A percentile compares a stretch with the other conserved stretches of the same genome.
Conservation (phyloP, 2,888 invertebrate species). For the Dicycla oo region DNA sequence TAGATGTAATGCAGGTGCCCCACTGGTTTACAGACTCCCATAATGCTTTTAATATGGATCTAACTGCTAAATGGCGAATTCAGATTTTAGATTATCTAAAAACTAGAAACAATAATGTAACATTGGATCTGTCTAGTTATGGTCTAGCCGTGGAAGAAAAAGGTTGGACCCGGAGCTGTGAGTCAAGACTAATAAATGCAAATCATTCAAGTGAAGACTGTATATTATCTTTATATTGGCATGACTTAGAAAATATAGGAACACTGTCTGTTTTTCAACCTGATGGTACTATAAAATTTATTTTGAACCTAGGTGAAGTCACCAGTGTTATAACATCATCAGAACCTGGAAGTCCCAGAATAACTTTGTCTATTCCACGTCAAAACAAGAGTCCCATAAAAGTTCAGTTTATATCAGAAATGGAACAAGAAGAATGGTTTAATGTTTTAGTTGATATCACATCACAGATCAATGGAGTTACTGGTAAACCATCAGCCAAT, state of each 20-base stretch:
- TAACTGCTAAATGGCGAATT: constrained; percentile 94
- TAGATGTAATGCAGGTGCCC: constrained; percentile 93
- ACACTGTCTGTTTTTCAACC: constrained; percentile 94
- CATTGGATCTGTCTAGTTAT: constrained; percentile 91
- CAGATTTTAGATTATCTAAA: constrained; percentile 93
- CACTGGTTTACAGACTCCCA: constrained; percentile 94
- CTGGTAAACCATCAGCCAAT: constrained; percentile 92
- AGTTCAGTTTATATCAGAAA: constrained; percentile 95
- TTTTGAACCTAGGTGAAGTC: constrained; percentile 93
- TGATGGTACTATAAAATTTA: constrained; percentile 94
- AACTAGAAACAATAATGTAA: constrained; percentile 86
- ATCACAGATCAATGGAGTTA: constrained; percentile 93
- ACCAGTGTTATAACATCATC: constrained; percentile 94
- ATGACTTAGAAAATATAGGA: constrained; percentile 93
- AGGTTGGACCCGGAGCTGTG: constrained; percentile 96
- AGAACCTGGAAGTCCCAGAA: constrained; percentile 94
- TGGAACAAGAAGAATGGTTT: constrained; percentile 97
- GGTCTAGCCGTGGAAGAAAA: constrained; percentile 95
- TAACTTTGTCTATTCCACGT: constrained; percentile 93
- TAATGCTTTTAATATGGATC: constrained; percentile 91
- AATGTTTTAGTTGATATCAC: constrained; percentile 94
- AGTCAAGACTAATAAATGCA: constrained; percentile 92
- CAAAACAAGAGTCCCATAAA: constrained; percentile 91
- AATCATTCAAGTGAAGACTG: constrained; percentile 93
- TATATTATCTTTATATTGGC: constrained; percentile 95